phyloP scores from a whole-genome alignment of 2,888 invertebrate genomes.

The Aphelenchoides bicaudatus region DNA sequence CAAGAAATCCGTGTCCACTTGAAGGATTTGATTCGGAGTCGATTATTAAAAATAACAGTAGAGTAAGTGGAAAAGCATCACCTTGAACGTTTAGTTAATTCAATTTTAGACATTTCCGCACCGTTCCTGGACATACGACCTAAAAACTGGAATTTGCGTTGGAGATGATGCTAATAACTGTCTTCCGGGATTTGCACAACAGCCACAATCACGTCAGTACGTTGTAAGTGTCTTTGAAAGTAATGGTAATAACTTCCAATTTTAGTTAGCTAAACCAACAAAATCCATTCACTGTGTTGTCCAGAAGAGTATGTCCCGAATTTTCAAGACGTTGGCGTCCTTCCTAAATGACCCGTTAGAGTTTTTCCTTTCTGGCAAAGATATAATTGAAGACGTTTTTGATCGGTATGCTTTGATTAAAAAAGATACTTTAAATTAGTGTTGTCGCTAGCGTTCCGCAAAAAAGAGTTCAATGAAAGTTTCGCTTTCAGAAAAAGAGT shows the following conservation, averaged over 20 bases:
- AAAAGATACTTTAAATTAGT: too few species aligned
- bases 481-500: too few species aligned
- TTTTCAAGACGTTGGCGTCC: neutral
- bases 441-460: too few species aligned
- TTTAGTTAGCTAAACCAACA: neutral
- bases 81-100: too few species aligned
- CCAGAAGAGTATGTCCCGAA: slow-evolving; percentile 1
- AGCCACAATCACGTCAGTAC: neutral
- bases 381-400: neutral
- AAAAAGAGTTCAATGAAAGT: too few species aligned
- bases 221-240: too few species aligned
- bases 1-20: too few species aligned
- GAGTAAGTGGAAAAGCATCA: too few species aligned
- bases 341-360: neutral
- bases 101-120: neutral
- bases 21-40: too few species aligned
- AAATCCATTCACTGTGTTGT: neutral
- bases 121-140: neutral
- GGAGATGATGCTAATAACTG: slow-evolving; percentile 6
- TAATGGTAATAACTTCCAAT: too few species aligned
- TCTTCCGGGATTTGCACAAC: neutral
- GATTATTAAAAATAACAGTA: too few species aligned
- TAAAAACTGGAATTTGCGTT: slow-evolving; percentile 4
- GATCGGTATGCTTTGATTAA: too few species aligned
- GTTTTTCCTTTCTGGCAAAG: neutral